Percentiles rank a stretch among this genome's conserved stretches.
Evolutionary conservation across 1,140 invertebrate genomes (phyloP).

Genomic region (Sarcophaga peregrina): DNA sequence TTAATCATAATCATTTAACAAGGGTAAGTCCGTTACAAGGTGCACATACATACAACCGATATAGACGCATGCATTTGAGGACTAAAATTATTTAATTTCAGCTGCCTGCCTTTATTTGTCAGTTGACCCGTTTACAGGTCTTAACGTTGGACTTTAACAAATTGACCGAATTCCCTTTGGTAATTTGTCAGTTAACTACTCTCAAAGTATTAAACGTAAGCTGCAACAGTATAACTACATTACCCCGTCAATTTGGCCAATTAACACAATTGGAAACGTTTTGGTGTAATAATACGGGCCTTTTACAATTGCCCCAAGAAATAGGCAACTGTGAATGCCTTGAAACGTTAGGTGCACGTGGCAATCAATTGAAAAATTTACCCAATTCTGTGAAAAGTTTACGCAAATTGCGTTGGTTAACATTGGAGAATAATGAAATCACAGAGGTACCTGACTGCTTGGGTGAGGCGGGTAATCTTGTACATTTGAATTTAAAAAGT

Average conservation of each 20-base stretch:
- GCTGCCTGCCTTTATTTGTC: conserved; percentile 58
- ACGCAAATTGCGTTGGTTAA: conserved; percentile 71
- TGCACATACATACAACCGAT: neutral
- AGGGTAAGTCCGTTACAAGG: conserved; percentile 59
- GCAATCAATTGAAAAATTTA: conserved; percentile 71
- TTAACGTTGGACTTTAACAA: conserved; percentile 75
- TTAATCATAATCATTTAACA: conserved; percentile 71
- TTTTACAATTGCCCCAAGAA: conserved; percentile 73
- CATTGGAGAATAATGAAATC: conserved; percentile 71
- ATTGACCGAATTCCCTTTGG: conserved; percentile 74
- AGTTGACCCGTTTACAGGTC: conserved; percentile 64
- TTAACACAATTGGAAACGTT: conserved; percentile 81
- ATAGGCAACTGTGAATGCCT: conserved; percentile 78
- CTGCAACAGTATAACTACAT: conserved; percentile 77
- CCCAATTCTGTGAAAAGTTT: conserved; percentile 69
- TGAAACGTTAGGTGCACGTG: conserved; percentile 75
- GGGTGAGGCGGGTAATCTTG: conserved; percentile 67
- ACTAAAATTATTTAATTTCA: conserved; percentile 35
- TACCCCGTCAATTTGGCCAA: conserved; percentile 77
- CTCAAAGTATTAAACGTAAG: conserved; percentile 85
- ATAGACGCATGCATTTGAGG: neutral
- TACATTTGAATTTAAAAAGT: conserved; percentile 71
- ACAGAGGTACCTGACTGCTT: conserved; percentile 68
- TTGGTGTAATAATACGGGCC: conserved; percentile 74
- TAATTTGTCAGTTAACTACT: conserved; percentile 72